These are phyloP conservation scores for Furnarius figulus DNA, from an alignment of 2,113 vertebrate species.

Conservation along the genomic window DNA sequence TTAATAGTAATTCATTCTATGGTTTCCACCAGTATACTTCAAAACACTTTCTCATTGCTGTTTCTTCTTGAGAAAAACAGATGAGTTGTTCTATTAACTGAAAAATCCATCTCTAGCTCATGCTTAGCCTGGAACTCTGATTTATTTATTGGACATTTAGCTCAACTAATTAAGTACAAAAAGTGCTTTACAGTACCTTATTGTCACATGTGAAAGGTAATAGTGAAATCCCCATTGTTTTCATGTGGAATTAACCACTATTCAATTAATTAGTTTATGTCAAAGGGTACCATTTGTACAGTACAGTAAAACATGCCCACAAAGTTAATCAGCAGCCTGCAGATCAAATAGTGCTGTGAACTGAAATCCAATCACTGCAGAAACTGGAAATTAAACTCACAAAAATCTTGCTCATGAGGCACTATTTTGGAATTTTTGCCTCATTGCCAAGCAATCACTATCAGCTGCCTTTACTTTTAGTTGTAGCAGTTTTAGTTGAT, in stretches of 20 bases:
- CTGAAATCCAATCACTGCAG: not conserved
- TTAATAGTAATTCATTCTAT: not conserved
- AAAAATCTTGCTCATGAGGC: not conserved
- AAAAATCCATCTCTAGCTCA: not conserved
- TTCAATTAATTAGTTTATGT: not conserved
- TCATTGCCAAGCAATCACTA: not conserved
- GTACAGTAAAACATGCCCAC: not conserved
- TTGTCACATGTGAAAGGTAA: not conserved
- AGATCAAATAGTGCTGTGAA: not conserved
- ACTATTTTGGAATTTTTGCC: not conserved
- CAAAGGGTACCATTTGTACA: not conserved
- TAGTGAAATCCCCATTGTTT: not conserved
- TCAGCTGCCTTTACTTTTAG: not conserved
- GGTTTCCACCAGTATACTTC: not conserved
- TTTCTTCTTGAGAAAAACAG: not conserved
- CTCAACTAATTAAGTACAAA: conserved; percentile 4
- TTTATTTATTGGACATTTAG: conserved; percentile 25
- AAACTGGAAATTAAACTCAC: not conserved
- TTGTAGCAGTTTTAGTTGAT: not conserved
- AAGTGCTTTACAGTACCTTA: not conserved
- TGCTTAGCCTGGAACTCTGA: not conserved
- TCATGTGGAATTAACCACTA: not conserved
- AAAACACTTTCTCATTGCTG: not conserved
- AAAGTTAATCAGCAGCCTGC: not conserved
- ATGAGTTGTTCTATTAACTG: not conserved